These are phyloP conservation scores for Bubo bubo DNA, from an alignment of 2,113 vertebrate species.

Conservation along the genomic window DNA sequence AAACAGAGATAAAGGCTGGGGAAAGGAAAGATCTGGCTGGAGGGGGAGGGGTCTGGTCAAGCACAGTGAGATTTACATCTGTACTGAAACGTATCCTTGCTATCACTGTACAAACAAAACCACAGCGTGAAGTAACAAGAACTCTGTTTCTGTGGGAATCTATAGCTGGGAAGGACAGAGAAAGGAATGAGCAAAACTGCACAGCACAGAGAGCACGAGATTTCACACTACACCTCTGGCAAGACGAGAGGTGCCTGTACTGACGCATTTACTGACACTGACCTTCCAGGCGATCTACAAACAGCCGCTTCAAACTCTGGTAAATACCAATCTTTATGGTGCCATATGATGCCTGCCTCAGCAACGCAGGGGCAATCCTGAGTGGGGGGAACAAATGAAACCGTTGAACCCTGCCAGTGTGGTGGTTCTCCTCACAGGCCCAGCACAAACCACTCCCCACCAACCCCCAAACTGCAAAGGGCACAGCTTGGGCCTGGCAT, in stretches of 20 bases:
- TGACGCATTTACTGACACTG: not conserved
- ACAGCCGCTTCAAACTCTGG: constrained; percentile 92
- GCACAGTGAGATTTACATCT: accelerated
- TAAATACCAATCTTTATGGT: constrained; percentile 98
- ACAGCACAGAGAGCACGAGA: not conserved
- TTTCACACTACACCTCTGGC: accelerated
- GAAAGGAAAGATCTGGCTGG: not conserved
- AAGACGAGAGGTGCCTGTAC: accelerated
- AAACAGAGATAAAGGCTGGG: not conserved
- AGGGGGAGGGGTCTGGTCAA: not conserved
- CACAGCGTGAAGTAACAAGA: accelerated
- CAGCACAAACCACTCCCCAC: accelerated
- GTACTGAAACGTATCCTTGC: not conserved
- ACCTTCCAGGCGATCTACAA: constrained; percentile 92
- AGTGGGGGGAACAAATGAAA: accelerated
- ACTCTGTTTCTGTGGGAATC: not conserved
- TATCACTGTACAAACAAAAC: not conserved
- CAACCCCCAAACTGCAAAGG: not conserved
- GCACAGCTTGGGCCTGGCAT: no score
- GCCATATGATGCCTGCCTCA: constrained; percentile 94
- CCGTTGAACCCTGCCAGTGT: accelerated
- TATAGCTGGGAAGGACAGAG: not conserved
- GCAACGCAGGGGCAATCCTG: constrained; percentile 91
- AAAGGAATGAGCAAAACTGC: not conserved
- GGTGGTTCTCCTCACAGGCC: accelerated